Conservation (phyloP, 2,113 vertebrate species). For the Podarcis cretensis region DNA sequence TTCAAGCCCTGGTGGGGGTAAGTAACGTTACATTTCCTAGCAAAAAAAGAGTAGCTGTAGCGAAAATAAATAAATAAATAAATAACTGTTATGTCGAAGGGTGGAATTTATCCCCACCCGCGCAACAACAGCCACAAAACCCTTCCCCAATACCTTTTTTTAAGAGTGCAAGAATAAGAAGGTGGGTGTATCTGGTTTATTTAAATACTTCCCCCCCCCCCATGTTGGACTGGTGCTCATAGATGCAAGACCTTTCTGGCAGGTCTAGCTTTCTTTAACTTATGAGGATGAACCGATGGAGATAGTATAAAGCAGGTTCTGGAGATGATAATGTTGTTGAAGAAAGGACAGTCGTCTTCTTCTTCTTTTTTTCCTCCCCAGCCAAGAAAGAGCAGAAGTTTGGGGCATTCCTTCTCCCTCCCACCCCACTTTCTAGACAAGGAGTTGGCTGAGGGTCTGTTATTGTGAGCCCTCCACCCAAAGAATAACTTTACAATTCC, state of each 20-base stretch:
- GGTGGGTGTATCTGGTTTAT: constrained; percentile 33
- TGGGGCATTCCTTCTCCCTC: neutral
- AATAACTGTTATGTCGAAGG: neutral
- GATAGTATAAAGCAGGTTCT: constrained; percentile 53
- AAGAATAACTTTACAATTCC: constrained; percentile 25
- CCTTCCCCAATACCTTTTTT: constrained; percentile 58
- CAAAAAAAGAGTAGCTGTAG: constrained; percentile 66
- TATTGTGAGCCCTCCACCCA: constrained; percentile 57
- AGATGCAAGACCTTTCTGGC: constrained; percentile 42
- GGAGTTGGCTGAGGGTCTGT: constrained; percentile 55
- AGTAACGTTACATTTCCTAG: constrained; percentile 84
- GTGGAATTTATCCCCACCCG: too few relatives aligned
- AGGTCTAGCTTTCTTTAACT: constrained; percentile 50
- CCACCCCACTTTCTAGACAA: neutral
- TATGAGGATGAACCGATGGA: constrained; percentile 51
- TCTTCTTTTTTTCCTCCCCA: neutral
- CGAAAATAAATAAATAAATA: constrained; percentile 52
- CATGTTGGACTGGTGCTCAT: constrained; percentile 29
- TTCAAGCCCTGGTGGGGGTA: constrained; percentile 86
- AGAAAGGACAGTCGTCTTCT: constrained; percentile 60
- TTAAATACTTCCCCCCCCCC: neutral
- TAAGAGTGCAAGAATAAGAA: constrained; percentile 63
- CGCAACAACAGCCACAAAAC: neutral
- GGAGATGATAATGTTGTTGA: constrained; percentile 53
- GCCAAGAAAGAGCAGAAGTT: constrained; percentile 31